Conservation (phyloP, 2,113 vertebrate species). For the Daboia siamensis region DNA sequence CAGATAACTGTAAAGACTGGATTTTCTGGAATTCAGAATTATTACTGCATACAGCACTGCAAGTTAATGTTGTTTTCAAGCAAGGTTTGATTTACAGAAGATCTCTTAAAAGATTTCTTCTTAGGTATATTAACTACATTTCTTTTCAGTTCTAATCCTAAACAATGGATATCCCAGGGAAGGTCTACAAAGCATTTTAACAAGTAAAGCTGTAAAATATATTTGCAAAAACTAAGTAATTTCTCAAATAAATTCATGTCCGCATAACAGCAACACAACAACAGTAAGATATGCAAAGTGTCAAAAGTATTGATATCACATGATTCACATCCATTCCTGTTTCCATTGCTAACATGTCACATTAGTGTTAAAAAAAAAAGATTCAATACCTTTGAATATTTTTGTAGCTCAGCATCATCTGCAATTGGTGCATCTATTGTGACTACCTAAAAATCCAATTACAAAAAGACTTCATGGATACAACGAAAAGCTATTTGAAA, state of each 20-base stretch:
- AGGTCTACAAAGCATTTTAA: not conserved
- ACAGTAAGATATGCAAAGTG: not conserved
- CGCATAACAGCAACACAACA: not conserved
- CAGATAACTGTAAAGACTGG: not conserved
- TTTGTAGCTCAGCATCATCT: conserved; percentile 88
- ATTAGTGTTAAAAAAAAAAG: not conserved
- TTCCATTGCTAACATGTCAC: not conserved
- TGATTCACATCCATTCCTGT: not conserved
- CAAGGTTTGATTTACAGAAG: not conserved
- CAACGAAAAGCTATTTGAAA: not conserved
- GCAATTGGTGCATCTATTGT: conserved; percentile 84
- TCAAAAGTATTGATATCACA: conserved; percentile 5
- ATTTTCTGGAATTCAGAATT: not conserved
- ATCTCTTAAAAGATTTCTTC: not conserved
- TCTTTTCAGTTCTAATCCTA: not conserved
- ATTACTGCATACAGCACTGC: not conserved
- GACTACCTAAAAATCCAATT: conserved; percentile 75
- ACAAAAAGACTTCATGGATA: not conserved
- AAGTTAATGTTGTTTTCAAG: not conserved
- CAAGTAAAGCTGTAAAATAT: not conserved
- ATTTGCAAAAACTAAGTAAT: not conserved
- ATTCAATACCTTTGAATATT: conserved; percentile 87
- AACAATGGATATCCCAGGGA: not conserved
- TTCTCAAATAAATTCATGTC: not conserved
- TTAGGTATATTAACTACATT: not conserved